Evolutionary conservation across 2,113 vertebrate species (phyloP).

Genomic region (Platysternon megacephalum): DNA sequence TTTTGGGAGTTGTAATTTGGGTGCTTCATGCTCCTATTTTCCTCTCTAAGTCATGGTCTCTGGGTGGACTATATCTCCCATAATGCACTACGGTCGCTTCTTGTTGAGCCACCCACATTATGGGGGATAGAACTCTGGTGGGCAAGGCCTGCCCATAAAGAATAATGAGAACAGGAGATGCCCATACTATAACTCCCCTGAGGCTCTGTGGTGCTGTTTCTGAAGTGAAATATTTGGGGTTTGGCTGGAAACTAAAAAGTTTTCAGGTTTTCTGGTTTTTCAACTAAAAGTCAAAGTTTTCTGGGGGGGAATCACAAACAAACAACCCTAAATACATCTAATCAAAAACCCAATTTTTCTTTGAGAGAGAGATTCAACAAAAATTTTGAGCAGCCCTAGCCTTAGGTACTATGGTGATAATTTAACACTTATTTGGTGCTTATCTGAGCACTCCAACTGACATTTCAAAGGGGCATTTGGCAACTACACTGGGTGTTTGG

Average conservation of each 20-base stretch:
- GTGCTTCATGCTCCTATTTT: background rate
- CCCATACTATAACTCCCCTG: background rate
- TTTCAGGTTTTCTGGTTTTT: too few relatives aligned
- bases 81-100: background rate
- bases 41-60: background rate
- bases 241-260: background rate
- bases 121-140: background rate
- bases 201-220: background rate
- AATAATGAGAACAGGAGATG: background rate
- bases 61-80: background rate
- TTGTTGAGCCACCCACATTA: background rate
- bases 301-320: too few relatives aligned
- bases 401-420: background rate
- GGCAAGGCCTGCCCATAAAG: background rate
- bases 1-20: background rate
- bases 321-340: too few relatives aligned
- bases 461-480: constrained; percentile 39
- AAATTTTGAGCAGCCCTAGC: background rate
- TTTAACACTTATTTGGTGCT: constrained; percentile 27
- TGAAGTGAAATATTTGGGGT: background rate
- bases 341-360: too few relatives aligned
- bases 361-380: background rate
- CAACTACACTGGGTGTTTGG: constrained; percentile 49
- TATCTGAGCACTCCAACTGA: constrained; percentile 31
- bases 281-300: too few relatives aligned